Conservation (phyloP, 37 sponge, comb jelly and placozoan species). For the Crambe crambe region DNA sequence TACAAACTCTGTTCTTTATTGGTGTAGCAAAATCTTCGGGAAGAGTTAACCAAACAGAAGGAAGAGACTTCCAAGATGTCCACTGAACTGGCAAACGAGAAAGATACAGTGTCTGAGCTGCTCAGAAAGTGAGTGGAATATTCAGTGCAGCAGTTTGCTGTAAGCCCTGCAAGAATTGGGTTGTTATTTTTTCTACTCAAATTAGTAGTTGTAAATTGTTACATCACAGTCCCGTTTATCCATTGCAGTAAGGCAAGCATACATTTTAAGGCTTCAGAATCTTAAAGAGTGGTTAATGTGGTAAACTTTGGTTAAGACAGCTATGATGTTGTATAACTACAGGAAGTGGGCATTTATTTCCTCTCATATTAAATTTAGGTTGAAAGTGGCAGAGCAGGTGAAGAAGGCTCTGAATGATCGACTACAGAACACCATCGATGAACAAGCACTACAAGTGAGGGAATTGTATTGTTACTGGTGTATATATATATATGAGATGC, state of each 20-base stretch:
- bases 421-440: not conserved
- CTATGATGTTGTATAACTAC: too few species aligned
- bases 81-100: not conserved
- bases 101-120: not conserved
- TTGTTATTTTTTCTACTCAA: not conserved
- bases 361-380: not conserved
- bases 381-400: not conserved
- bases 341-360: too few species aligned
- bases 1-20: not conserved
- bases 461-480: not conserved
- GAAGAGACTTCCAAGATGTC: not conserved
- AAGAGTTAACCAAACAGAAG: not conserved
- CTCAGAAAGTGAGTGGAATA: not conserved
- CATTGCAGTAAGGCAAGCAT: too few species aligned
- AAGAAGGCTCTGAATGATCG: not conserved
- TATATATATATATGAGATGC: not conserved
- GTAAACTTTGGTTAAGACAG: too few species aligned
- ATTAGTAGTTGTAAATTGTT: too few species aligned
- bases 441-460: slow-evolving; percentile 24
- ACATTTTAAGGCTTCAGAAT: too few species aligned
- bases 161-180: not conserved
- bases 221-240: too few species aligned
- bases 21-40: not conserved
- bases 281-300: too few species aligned
- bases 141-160: not conserved